A percentile compares a stretch with the other conserved stretches of the same genome.
Evolutionary conservation across 2,113 vertebrate genomes (phyloP).

Genomic region (Podiceps cristatus): DNA sequence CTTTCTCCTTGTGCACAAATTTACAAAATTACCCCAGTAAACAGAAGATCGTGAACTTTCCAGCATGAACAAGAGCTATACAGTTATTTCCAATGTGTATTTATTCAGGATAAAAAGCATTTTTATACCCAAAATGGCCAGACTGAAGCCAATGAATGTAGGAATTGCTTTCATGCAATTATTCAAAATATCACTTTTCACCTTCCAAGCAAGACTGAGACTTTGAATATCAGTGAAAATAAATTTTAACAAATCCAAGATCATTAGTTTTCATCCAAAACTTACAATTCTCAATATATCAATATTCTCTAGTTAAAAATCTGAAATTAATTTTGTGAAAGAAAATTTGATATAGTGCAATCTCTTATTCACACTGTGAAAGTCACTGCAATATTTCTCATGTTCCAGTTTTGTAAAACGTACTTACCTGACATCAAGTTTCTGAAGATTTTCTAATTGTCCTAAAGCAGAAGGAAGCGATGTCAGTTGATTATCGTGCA

Average conservation of each 20-base stretch:
- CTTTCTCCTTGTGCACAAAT: neutral
- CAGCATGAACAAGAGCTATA: neutral
- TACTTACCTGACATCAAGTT: constrained; percentile 84
- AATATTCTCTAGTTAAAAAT: neutral
- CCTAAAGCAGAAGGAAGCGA: constrained; percentile 86
- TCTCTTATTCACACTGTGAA: neutral
- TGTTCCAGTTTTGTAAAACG: neutral
- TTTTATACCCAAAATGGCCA: neutral
- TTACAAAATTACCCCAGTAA: neutral
- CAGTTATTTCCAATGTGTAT: neutral
- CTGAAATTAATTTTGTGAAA: neutral
- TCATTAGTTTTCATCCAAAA: neutral
- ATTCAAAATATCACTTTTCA: neutral
- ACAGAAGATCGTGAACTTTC: neutral
- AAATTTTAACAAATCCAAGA: neutral
- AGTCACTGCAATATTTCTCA: neutral
- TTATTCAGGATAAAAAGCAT: neutral
- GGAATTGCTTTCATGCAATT: neutral
- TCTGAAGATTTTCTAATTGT: constrained; percentile 89
- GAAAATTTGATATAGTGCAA: neutral
- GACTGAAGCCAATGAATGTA: neutral
- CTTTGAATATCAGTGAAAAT: neutral
- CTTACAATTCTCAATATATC: rapidly evolving
- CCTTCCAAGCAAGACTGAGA: neutral
- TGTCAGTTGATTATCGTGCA: constrained; percentile 92